Evolutionary conservation across 2,888 invertebrate species (phyloP), one percentile per base, ranked within the genome.

Genomic region (Patella ulyssiponensis): DNA sequence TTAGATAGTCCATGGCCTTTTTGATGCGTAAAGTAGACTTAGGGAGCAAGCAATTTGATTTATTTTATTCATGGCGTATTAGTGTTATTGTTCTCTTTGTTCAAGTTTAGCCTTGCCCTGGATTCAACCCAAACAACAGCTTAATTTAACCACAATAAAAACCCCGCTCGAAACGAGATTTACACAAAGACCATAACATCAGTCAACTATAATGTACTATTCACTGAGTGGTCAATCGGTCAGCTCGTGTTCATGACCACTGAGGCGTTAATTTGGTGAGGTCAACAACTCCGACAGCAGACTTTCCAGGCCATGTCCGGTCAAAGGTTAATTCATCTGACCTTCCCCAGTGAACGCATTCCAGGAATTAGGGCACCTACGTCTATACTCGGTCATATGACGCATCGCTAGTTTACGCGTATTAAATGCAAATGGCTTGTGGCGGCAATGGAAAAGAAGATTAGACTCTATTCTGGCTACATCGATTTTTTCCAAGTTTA

Each of bases 301-400:
- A 12, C 20, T 23, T 23, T 20, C 23, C 23, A 12, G 23, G 20
- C 14, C 20, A 23, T 64, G 64, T 64, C 64, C 64, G 64, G 64
- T 64, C 64, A 64, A 64, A 64, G 64, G 64, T 64, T 64, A 64
- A 64, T 64, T 64, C 23, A 23, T 23, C 20, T 64, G 64, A 64
- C 64, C 64, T 64, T 64, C 64, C 64, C 64, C 23, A 64, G 64
- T 64, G 64, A 64, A 64, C 64, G 64, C 64, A 64, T 64, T 64
- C 64, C 64, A 64, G 64, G 64, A 64, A 64, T 64, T 64, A 17
- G 64, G 64, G 20, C 64, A 64, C 20, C 20, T 64, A 64, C 64
- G 64, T 64, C 23, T 64, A 23, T 23, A 64, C 20, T 64, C 64
- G 64, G 64, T 64, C 64, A 64, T 12, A 64, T 64, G 64, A 64